Conservation (phyloP, 2,113 vertebrate genomes). For the Lagenorhynchus albirostris region DNA sequence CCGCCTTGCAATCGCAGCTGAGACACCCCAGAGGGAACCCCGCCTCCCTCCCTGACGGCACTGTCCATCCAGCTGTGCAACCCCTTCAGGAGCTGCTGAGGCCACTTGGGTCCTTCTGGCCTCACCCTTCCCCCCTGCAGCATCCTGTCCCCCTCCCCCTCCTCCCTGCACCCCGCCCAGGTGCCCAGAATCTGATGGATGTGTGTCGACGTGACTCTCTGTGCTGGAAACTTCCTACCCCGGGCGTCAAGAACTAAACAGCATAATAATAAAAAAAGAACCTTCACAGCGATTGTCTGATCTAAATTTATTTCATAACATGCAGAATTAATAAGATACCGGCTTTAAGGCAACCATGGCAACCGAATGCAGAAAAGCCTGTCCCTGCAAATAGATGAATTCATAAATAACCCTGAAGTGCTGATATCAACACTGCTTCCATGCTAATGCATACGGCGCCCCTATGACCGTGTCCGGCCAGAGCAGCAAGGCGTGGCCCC, state of each 20-base stretch:
- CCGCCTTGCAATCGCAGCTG: rapidly evolving
- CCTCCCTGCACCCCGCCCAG: not conserved
- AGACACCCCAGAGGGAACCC: rapidly evolving
- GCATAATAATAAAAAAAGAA: conserved; percentile 65
- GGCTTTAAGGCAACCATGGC: conserved; percentile 81
- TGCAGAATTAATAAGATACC: conserved; percentile 80
- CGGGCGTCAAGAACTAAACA: conserved; percentile 18
- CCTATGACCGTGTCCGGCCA: conserved; percentile 34
- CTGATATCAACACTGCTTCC: conserved; percentile 74
- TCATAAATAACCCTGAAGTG: conserved; percentile 83
- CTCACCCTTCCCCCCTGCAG: not conserved
- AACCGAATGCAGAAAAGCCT: conserved; percentile 77
- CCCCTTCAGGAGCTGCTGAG: not conserved
- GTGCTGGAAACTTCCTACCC: conserved; percentile 19
- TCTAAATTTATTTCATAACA: conserved; percentile 81
- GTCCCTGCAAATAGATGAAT: conserved; percentile 82
- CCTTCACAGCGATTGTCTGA: conserved; percentile 62
- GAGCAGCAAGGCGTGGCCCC: conserved; percentile 15
- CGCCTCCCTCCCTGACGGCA: not conserved
- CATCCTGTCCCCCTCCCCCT: rapidly evolving
- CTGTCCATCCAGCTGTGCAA: not conserved
- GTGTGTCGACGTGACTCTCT: not conserved
- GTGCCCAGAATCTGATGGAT: not conserved
- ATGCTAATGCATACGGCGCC: conserved; percentile 61
- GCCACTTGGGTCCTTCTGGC: not conserved